Base-by-base conservation (phyloP, 2,888 invertebrate species). In the Heliconius cydno region DNA sequence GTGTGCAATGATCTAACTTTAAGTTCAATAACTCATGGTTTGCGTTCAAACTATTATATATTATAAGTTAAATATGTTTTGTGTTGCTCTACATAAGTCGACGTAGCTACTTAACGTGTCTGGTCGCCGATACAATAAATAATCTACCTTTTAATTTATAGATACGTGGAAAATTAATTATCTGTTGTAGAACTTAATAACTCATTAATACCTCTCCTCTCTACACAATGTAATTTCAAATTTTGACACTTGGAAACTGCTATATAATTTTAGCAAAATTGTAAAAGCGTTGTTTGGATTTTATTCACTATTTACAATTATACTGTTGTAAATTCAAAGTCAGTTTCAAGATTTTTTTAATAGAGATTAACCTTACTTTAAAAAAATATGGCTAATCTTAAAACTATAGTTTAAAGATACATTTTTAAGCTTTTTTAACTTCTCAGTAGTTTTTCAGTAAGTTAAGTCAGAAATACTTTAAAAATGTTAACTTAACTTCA, bases 1-100 rank as follows among this genome's bases (percentile, higher is more conserved):
- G 73, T 73, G 72, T 73, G 73, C 72, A 73, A 30, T 30, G 72
- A 57, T 34, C 60, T 25, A 60, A 73, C 13, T 73, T 30, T 34
- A n/a, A 57, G 72, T 57, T 57, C 57, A 73, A 57, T 28, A 73
- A 73, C 57, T 73, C 34, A 34, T 19, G 25, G 0, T 25, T 70
- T 6, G n/a, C 41, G 25, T 25, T 52, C 15, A 41, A 41, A 38
- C 25, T 22, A 41, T 38, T 25, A 25, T 15, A 41, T 5, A 7
- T 41, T 46, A 15, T 68, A 38, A 70, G n/a, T 46, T 13, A 70
- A 25, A 13, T 28, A 41, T 28, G 25, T 70, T 46, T 41, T 70
- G 15, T 70, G 4, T 25, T 15, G 46, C 6, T 41, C 46, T 41
- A 15, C 3, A 30, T 15, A 30, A 10, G 15, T 70, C 38, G 25